These are phyloP conservation scores for Caenorhabditis sp. DNA, from an alignment of 2,888 invertebrate genomes.

Conservation along the genomic window DNA sequence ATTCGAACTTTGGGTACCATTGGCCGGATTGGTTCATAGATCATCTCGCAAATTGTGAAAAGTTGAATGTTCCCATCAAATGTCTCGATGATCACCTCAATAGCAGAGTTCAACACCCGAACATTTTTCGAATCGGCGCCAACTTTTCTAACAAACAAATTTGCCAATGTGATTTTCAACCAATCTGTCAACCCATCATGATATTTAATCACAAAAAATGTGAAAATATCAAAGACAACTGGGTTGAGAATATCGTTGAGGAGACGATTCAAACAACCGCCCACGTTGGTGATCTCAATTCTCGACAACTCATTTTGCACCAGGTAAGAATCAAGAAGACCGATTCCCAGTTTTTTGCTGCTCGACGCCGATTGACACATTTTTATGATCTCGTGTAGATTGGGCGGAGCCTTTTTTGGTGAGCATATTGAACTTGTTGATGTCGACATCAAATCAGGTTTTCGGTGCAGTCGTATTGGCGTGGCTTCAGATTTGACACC, in stretches of 20 bases:
- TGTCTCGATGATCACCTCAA: constrained; percentile 18
- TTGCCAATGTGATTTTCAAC: constrained; percentile 21
- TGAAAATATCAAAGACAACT: constrained; percentile 25
- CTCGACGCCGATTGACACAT: neutral
- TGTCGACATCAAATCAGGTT: neutral
- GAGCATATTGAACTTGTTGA: neutral
- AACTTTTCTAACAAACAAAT: constrained; percentile 28
- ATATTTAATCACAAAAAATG: constrained; percentile 27
- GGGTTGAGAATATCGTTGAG: constrained; percentile 21
- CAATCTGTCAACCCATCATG: constrained; percentile 19
- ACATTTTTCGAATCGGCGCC: constrained; percentile 16
- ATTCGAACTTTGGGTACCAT: constrained; percentile 31
- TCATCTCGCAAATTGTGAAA: constrained; percentile 30
- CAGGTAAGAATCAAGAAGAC: neutral
- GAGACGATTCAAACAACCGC: constrained; percentile 29
- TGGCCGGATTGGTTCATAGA: constrained; percentile 32
- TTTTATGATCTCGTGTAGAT: neutral
- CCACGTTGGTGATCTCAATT: constrained; percentile 27
- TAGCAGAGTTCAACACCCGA: constrained; percentile 4
- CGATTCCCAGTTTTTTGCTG: neutral
- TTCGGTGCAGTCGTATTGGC: no score
- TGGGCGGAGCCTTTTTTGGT: neutral
- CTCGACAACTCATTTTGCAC: neutral
- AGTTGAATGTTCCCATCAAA: constrained; percentile 31
- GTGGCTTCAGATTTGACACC: neutral